Conservation (phyloP, 2,888 invertebrate species). For the Ferrisia virgata region DNA sequence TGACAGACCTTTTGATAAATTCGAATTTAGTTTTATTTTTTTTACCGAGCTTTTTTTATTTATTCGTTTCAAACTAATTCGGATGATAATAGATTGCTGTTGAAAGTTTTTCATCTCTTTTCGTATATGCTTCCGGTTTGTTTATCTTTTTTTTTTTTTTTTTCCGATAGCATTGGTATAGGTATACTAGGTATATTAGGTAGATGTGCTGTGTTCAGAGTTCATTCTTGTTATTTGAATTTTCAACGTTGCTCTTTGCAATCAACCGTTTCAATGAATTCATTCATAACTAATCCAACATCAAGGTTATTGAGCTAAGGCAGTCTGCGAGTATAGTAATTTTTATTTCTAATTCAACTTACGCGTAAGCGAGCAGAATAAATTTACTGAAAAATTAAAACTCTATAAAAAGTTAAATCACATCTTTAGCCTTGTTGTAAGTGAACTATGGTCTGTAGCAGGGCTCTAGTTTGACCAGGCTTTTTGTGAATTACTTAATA, state of each 20-base stretch:
- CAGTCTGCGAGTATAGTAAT: too few relatives aligned
- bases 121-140: background rate
- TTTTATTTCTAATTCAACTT: too few relatives aligned
- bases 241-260: background rate
- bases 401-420: too few relatives aligned
- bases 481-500: too few relatives aligned
- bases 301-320: too few relatives aligned
- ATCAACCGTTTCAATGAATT: background rate
- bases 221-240: conserved; percentile 4
- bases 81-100: conserved; percentile 29
- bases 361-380: too few relatives aligned
- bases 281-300: background rate
- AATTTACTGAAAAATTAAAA: too few relatives aligned
- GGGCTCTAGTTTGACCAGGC: too few relatives aligned
- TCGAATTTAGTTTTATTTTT: conserved; percentile 18
- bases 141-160: background rate
- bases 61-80: conserved; percentile 6
- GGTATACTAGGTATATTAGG: too few relatives aligned
- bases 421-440: too few relatives aligned
- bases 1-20: background rate
- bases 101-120: background rate
- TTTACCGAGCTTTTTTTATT: background rate
- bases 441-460: too few relatives aligned
- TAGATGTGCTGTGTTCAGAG: background rate
- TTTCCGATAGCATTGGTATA: too few relatives aligned